Conservation (phyloP, 2,113 vertebrate genomes). For the Poeciliopsis prolifica region DNA sequence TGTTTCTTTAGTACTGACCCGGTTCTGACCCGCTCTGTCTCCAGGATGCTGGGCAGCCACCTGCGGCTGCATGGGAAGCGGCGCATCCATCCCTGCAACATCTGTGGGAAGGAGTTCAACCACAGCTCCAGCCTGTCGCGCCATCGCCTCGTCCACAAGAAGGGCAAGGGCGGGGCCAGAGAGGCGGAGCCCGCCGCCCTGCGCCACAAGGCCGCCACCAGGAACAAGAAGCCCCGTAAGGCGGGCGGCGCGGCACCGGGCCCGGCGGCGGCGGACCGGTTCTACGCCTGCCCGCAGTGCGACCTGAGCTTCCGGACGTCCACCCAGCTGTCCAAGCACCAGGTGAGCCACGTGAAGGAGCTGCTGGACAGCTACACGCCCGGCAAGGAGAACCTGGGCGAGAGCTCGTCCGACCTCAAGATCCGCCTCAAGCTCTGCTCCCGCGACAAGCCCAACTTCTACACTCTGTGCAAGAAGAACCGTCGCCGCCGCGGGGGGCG, state of each 20-base stretch:
- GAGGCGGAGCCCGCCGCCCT: constrained; percentile 40
- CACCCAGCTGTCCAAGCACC: constrained; percentile 77
- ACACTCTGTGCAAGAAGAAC: constrained; percentile 82
- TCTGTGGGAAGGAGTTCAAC: constrained; percentile 83
- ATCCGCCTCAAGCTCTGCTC: constrained; percentile 83
- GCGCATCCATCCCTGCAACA: constrained; percentile 76
- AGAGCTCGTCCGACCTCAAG: constrained; percentile 80
- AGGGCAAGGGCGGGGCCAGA: constrained; percentile 62
- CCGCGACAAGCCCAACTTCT: constrained; percentile 81
- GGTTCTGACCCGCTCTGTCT: constrained; percentile 5
- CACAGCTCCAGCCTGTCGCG: constrained; percentile 82
- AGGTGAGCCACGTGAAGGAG: constrained; percentile 80
- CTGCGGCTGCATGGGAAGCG: constrained; percentile 74
- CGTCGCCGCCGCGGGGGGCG: constrained; percentile 58
- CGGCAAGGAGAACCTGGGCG: constrained; percentile 74
- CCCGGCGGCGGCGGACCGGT: constrained; percentile 41
- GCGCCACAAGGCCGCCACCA: constrained; percentile 50
- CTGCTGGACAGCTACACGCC: constrained; percentile 79
- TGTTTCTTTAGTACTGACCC: not conserved
- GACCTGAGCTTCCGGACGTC: constrained; percentile 81
- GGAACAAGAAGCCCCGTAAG: constrained; percentile 41
- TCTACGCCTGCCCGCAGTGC: constrained; percentile 80
- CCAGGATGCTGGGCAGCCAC: constrained; percentile 73
- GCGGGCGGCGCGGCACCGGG: not conserved
- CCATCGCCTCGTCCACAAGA: constrained; percentile 81